Evolutionary conservation across 2,888 invertebrate genomes (phyloP), one percentile per base, ranked within the genome.

Genomic region (Thera obeliscata): DNA sequence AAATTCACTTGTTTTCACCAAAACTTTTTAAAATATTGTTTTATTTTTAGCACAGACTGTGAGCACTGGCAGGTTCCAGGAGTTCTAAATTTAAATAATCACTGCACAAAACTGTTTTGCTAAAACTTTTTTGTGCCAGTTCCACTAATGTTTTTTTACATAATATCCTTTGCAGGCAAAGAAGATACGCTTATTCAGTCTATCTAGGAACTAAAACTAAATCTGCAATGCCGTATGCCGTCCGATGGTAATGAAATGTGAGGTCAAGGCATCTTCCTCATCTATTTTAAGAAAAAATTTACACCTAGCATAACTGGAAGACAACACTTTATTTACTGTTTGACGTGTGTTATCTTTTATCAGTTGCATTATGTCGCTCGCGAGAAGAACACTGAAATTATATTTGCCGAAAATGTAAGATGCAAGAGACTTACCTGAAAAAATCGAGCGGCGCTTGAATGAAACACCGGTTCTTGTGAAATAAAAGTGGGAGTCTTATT

Each of bases 211-310:
- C 60, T 73, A 63, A 75, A 82, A 79, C 79, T 82, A 77, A 82
- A 78, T 83, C 80, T 85, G 73, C 80, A 82, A 85, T 85, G 78
- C 75, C 66, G 70, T 67, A 85, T 85, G 78, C 75, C 65, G 70
- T 67, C 36, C 48, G 49, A 54, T 75, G 73, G 56, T 84, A 85
- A 85, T 86, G 82, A 80, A 72, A 74, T 69, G 41, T 74, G 81
- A 86, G 90, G 90, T 90, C 90, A 90, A 90, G 89, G 88, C 54
- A 61, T 52, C 65, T 61, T 61, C 66, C 78, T 78, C 77, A 74
- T 82, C 81, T 84, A 87, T 87, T 89, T 86, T 79, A 78, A 76
- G 69, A 69, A 22, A 52, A 46, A 58, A 58, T 61, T 61, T 12
- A 65, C 60, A 66, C 8, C 52, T 56, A 7, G 46, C 56, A 48